Percentiles rank a stretch among this genome's conserved stretches.
Evolutionary conservation across 1,140 invertebrate species (phyloP).

Genomic region (Paracyclopina nana): DNA sequence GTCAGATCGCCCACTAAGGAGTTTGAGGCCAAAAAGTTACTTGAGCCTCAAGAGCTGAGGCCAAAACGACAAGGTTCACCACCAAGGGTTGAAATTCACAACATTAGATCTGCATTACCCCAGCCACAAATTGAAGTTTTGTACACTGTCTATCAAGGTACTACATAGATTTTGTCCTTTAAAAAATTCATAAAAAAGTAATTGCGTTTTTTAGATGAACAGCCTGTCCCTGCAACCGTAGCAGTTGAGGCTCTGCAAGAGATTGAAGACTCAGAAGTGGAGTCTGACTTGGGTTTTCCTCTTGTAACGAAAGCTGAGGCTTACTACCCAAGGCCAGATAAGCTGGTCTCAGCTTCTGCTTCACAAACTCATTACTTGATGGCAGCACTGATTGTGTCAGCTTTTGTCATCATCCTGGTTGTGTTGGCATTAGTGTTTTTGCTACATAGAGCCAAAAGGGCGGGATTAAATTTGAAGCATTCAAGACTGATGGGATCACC

Average conservation of each 20-base stretch:
- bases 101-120: conserved; percentile 4
- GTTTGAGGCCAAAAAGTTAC: background rate
- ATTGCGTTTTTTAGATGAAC: background rate
- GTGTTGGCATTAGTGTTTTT: conserved; percentile 1
- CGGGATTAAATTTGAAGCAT: background rate
- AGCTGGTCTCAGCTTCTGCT: background rate
- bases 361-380: background rate
- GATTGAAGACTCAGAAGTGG: background rate
- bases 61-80: background rate
- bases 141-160: conserved; percentile 5
- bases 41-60: background rate
- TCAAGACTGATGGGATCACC: no score
- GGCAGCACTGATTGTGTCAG: background rate
- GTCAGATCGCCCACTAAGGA: background rate
- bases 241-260: background rate
- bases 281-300: background rate
- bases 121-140: background rate
- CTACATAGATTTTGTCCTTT: no score
- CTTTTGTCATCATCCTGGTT: background rate
- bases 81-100: background rate
- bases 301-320: background rate
- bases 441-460: background rate
- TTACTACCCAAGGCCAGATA: background rate
- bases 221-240: background rate
- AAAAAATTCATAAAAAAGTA: no score